Percentiles rank a stretch among this genome's conserved stretches.
Evolutionary conservation across 2,888 invertebrate species (phyloP).

Genomic region (Agrilus mali): DNA sequence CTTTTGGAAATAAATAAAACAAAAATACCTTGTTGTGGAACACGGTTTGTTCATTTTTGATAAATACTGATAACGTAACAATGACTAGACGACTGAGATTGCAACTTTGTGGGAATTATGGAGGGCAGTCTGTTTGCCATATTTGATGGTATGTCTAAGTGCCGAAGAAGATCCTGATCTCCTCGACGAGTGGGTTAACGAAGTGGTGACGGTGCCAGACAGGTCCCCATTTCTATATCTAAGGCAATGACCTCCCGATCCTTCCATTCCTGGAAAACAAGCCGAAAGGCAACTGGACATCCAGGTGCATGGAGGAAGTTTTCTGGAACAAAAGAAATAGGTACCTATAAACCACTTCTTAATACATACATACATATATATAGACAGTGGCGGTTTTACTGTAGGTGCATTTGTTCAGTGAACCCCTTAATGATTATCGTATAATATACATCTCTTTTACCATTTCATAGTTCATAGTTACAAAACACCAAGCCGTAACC

Average conservation of each 20-base stretch:
- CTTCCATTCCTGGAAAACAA: constrained; percentile 26
- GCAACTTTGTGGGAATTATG: constrained; percentile 28
- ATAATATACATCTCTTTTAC: no score
- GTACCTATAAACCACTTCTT: no score
- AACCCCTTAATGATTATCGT: no score
- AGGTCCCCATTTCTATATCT: constrained; percentile 25
- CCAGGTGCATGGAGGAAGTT: constrained; percentile 59
- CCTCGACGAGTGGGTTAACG: constrained; percentile 28
- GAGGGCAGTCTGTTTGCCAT: constrained; percentile 24
- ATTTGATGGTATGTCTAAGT: constrained; percentile 27
- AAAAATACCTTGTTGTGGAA: no score
- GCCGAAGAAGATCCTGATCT: constrained; percentile 29
- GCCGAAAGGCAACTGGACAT: constrained; percentile 41
- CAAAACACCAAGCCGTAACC: no score
- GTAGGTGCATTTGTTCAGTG: no score
- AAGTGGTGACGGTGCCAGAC: constrained; percentile 27
- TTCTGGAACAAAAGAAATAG: constrained; percentile 28
- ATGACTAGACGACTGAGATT: constrained; percentile 30
- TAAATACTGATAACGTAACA: not conserved
- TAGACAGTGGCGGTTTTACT: no score
- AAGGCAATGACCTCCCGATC: constrained; percentile 22
- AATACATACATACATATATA: no score
- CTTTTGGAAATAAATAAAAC: no score
- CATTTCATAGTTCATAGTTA: no score
- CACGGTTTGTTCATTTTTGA: no score